Conservation (phyloP, 2,113 vertebrate species). For the Melanostigma gelatinosum region DNA sequence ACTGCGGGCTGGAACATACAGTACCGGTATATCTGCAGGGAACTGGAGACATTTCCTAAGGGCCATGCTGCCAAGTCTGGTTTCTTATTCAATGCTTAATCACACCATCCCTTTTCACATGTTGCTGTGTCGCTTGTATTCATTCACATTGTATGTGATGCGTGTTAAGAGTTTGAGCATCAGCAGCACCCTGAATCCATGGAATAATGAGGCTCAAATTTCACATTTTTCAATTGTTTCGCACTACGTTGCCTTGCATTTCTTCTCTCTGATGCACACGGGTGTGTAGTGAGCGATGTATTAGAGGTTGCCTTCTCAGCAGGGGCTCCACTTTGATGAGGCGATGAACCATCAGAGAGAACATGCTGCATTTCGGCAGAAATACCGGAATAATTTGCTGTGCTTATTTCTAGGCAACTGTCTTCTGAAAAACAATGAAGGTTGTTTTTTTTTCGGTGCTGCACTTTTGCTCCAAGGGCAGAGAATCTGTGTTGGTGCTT, state of each 20-base stretch:
- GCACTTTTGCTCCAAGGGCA: background rate
- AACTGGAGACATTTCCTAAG: conserved; percentile 24
- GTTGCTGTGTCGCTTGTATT: conserved; percentile 4
- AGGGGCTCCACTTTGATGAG: background rate
- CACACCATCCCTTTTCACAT: background rate
- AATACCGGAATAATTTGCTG: background rate
- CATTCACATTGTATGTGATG: background rate
- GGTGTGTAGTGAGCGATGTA: background rate
- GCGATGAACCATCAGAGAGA: conserved; percentile 8
- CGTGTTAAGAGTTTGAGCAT: background rate
- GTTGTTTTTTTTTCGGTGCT: background rate
- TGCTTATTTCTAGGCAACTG: background rate
- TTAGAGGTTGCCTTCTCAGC: conserved; percentile 18
- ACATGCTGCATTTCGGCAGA: conserved; percentile 10
- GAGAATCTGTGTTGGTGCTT: background rate
- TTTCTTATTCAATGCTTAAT: conserved; percentile 11
- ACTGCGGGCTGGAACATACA: background rate
- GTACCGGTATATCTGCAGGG: conserved; percentile 14
- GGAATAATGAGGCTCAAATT: background rate
- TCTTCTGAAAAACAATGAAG: background rate
- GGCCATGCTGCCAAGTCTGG: conserved; percentile 17
- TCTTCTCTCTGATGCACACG: background rate
- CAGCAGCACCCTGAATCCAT: background rate
- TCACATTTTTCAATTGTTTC: background rate
- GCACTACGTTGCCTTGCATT: background rate